Conservation (phyloP, 1,140 invertebrate species). For the Brachionus koreanus region DNA sequence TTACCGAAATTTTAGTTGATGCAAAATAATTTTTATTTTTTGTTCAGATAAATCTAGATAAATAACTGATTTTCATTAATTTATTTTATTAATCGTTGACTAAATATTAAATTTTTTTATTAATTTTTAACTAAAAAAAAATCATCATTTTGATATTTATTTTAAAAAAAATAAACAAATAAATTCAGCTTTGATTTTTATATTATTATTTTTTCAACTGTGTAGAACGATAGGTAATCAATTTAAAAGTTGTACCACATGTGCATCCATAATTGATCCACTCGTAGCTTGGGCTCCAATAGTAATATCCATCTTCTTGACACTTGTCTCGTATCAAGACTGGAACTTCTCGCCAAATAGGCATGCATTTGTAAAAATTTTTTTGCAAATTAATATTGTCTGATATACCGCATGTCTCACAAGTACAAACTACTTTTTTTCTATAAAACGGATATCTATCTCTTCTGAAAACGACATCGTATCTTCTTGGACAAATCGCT, state of each 20-base stretch:
- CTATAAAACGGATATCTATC: neutral
- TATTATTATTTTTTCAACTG: neutral
- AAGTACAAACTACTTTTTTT: neutral
- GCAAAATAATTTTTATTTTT: too few relatives aligned
- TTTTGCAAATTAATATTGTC: neutral
- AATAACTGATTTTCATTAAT: too few relatives aligned
- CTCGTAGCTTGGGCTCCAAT: neutral
- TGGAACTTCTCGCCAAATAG: neutral
- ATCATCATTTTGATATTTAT: neutral
- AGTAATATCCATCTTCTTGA: neutral
- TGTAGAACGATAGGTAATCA: neutral
- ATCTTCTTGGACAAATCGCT: neutral
- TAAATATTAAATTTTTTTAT: too few relatives aligned
- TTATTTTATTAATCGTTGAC: too few relatives aligned
- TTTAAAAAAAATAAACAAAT: neutral
- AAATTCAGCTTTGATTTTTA: neutral
- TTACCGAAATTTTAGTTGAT: too few relatives aligned
- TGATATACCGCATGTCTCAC: neutral
- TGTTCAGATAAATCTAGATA: too few relatives aligned
- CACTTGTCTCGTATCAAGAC: neutral
- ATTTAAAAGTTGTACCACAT: neutral
- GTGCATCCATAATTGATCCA: neutral
- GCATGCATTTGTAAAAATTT: neutral
- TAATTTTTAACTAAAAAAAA: too few relatives aligned
- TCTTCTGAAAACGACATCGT: neutral